Conservation (phyloP, 2,113 vertebrate genomes). For the Rutilus rutilus region DNA sequence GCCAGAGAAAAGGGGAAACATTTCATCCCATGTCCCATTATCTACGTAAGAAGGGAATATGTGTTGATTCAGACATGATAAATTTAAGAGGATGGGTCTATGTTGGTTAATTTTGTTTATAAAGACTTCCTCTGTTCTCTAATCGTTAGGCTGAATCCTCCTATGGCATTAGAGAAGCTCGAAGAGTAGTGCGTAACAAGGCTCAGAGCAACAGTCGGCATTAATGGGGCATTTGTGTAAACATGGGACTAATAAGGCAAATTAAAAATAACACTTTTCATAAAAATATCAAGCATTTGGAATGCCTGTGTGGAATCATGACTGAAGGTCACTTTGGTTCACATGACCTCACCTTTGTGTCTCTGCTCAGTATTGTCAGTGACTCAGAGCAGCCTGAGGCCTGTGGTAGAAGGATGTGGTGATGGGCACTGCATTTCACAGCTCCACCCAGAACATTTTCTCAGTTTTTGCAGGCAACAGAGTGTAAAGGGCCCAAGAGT, state of each 20-base stretch:
- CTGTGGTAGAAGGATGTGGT: not conserved
- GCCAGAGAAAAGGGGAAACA: conserved; percentile 56
- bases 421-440: conserved; percentile 26
- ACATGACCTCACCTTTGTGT: conserved; percentile 14
- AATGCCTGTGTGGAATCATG: not conserved
- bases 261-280: not conserved
- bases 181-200: not conserved
- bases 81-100: conserved; percentile 53
- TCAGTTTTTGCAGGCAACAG: conserved; percentile 51
- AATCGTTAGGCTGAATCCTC: conserved; percentile 38
- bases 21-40: conserved; percentile 62
- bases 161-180: not conserved
- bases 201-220: not conserved
- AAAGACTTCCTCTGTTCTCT: conserved; percentile 51
- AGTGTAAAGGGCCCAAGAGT: conserved; percentile 47
- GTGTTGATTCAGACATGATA: conserved; percentile 46
- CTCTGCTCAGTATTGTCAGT: not conserved
- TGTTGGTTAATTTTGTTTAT: conserved; percentile 51
- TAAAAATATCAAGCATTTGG: not conserved
- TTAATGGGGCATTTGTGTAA: not conserved
- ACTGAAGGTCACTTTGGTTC: conserved; percentile 8
- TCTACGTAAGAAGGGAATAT: conserved; percentile 58
- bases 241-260: not conserved
- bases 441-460: conserved; percentile 46
- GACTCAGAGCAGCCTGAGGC: conserved; percentile 6